Percentiles rank a stretch among this genome's conserved stretches.
phyloP scores from a whole-genome alignment of 2,888 invertebrate species.

The Pristionchus mayeri region DNA sequence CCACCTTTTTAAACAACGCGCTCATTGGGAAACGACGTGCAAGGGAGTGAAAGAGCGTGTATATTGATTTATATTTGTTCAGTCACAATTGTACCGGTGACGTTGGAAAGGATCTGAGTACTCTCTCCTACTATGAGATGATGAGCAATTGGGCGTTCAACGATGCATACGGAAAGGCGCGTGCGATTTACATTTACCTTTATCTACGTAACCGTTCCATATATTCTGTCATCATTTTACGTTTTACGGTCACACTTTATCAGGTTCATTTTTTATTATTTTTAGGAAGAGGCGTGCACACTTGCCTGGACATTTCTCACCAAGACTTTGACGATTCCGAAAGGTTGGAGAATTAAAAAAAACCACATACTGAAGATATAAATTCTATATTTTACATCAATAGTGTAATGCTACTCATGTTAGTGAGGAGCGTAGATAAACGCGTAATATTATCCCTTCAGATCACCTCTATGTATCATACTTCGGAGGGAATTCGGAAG shows the following conservation, averaged over 20 bases:
- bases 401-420: constrained; percentile 82
- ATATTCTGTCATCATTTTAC: too few species aligned
- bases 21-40: too few species aligned
- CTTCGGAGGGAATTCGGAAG: constrained; percentile 95
- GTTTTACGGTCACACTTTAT: not conserved
- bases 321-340: not conserved
- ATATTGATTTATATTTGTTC: too few species aligned
- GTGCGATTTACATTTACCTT: too few species aligned
- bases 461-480: constrained; percentile 96
- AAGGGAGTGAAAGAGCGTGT: too few species aligned
- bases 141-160: constrained; percentile 99
- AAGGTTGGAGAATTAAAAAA: not conserved
- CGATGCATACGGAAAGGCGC: constrained; percentile 91
- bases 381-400: not conserved
- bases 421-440: constrained; percentile 77
- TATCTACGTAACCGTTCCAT: too few species aligned
- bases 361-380: too few species aligned
- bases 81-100: too few species aligned
- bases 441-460: constrained; percentile 72
- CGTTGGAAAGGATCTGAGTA: constrained; percentile 99
- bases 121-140: constrained; percentile 99
- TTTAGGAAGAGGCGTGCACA: constrained; percentile 88
- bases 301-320: constrained; percentile 83
- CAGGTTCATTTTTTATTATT: not conserved
- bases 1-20: too few species aligned